phyloP scores from a whole-genome alignment of 2,113 vertebrate genomes.

The Myodes glareolus region DNA sequence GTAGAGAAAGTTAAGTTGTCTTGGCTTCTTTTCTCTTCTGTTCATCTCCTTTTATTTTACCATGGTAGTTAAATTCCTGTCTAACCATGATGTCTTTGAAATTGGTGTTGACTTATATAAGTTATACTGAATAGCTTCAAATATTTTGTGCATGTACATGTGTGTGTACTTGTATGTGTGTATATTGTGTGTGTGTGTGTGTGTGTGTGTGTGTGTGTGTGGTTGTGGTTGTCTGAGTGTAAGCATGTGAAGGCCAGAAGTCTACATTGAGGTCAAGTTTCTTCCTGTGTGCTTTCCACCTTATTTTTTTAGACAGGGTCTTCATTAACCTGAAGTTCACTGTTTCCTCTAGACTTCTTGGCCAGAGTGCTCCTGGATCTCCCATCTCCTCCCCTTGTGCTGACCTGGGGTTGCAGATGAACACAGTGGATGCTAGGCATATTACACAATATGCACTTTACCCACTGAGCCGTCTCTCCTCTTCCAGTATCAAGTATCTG shows the following conservation, averaged over 20 bases:
- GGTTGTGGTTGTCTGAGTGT: background rate
- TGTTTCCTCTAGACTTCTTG: background rate
- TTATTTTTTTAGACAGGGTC: background rate
- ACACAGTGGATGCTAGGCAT: background rate
- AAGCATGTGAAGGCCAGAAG: background rate
- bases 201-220: background rate
- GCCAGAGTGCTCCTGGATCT: background rate
- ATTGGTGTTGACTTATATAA: background rate
- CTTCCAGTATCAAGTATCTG: background rate
- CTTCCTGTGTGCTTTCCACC: no score
- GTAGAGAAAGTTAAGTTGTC: slow-evolving; percentile 39
- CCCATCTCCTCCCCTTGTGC: background rate
- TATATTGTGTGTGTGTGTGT: background rate
- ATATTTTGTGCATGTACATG: background rate
- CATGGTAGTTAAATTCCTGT: background rate
- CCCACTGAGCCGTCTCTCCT: background rate
- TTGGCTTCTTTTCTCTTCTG: background rate
- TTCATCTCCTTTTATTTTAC: slow-evolving; percentile 11
- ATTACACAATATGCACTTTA: background rate
- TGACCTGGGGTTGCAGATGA: background rate
- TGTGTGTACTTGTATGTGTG: background rate
- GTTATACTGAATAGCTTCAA: slow-evolving; percentile 31
- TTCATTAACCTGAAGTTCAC: background rate
- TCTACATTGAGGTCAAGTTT: background rate
- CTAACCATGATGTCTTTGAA: slow-evolving; percentile 52